Evolutionary conservation across 1,140 invertebrate genomes (phyloP).

Genomic region (Tetraneura akinire): DNA sequence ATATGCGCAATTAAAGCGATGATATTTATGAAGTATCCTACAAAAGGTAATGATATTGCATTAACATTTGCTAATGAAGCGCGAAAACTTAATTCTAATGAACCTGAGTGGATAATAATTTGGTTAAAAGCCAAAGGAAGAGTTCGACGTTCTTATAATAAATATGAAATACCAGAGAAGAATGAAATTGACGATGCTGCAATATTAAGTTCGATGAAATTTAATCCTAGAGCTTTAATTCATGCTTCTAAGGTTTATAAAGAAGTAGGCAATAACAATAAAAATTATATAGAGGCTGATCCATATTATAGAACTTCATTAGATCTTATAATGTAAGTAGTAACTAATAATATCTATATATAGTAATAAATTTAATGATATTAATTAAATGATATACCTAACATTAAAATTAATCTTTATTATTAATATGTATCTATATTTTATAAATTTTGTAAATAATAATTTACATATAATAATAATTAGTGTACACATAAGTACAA

Average conservation of each 20-base stretch:
- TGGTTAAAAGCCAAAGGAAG: slow-evolving; percentile 30
- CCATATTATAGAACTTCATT: neutral
- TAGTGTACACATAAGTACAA: too few relatives aligned
- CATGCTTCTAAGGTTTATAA: neutral
- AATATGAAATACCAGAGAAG: neutral
- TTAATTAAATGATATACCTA: too few relatives aligned
- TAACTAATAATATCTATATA: neutral
- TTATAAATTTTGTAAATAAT: too few relatives aligned
- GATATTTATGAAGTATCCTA: slow-evolving; percentile 2
- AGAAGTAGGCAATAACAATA: neutral
- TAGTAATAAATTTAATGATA: neutral
- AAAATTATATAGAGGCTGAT: neutral
- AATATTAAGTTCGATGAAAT: neutral
- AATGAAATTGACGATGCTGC: neutral
- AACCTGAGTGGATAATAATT: neutral
- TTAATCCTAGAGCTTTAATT: neutral
- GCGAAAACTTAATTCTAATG: neutral
- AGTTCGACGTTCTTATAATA: neutral
- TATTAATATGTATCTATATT: too few relatives aligned
- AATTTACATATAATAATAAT: too few relatives aligned
- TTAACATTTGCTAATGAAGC: neutral
- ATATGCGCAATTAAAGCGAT: neutral
- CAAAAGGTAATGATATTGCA: neutral
- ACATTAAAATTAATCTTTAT: too few relatives aligned
- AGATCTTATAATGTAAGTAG: slow-evolving; percentile 11